phyloP scores from a whole-genome alignment of 2,888 invertebrate species.

The Drosophila infuscata region DNA sequence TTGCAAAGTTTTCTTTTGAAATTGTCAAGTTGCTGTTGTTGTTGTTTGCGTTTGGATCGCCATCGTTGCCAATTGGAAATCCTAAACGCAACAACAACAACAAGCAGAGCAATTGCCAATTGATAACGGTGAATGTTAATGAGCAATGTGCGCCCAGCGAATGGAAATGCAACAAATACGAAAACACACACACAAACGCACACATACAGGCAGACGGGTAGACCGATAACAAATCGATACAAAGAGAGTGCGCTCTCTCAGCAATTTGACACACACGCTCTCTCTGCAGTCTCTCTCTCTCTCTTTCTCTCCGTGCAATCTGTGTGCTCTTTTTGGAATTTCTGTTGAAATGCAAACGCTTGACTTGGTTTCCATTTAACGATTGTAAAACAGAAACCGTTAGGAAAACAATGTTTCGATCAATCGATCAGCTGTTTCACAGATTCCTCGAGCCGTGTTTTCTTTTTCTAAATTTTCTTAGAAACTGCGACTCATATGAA shows the following conservation, averaged over 20 bases:
- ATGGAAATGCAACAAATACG: conserved; percentile 55
- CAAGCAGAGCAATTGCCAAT: conserved; percentile 11
- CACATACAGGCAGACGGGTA: background rate
- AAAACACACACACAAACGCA: conserved; percentile 12
- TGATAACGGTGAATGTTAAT: conserved; percentile 69
- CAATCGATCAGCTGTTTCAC: conserved; percentile 32
- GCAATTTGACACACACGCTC: conserved; percentile 3
- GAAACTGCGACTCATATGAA: conserved; percentile 34
- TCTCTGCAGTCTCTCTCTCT: background rate
- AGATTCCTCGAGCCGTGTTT: background rate
- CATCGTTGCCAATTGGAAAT: conserved; percentile 51
- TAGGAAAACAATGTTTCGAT: conserved; percentile 15
- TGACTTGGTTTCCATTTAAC: conserved; percentile 2
- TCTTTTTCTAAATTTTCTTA: background rate
- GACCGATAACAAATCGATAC: conserved; percentile 42
- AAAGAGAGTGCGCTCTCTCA: background rate
- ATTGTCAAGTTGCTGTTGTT: conserved; percentile 40
- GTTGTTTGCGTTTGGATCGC: conserved; percentile 9
- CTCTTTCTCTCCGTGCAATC: background rate
- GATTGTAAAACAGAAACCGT: background rate
- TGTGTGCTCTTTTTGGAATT: conserved; percentile 24
- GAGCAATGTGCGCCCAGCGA: conserved; percentile 44
- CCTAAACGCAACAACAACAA: conserved; percentile 39
- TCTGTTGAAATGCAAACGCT: conserved; percentile 20
- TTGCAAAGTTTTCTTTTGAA: conserved; percentile 35